Evolutionary conservation across 1,140 invertebrate genomes (phyloP), one percentile per base, ranked within the genome.

Genomic region (Plodia interpunctella): DNA sequence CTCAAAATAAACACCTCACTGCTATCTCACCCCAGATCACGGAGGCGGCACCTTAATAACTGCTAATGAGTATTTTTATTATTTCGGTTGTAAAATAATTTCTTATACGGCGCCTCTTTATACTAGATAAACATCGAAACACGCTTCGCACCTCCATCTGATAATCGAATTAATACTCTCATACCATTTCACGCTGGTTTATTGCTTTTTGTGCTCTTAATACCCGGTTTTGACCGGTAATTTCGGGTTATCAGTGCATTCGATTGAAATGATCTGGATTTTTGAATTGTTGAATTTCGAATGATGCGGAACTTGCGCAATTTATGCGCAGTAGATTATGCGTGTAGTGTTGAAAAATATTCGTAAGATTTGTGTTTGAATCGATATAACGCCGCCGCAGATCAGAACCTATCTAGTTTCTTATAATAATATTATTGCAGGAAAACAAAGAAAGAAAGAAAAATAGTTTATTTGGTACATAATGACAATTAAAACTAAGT

Each of bases 101-200:
- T 85, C 80, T 84, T 80, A 80, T 81, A 87, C 69, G 74, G 79
- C 75, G 78, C 78, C 83, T 86, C 81, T 86, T 84, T 89, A 86
- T 86, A 78, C 81, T 87, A 89, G 87, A 89, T 89, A 89, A 89
- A 87, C 87, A 89, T 89, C 87, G 70, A 84, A 89, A 86, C 83
- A 75, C 83, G 84, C 87, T 89, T 89, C 82, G 72, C 87, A 87
- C 87, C 82, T 87, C 81, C 44, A 89, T 89, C 87, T 89, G 87
- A 89, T 89, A 89, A 89, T 89, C 83, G 83, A 84, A 89, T 89
- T 87, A 88, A 88, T 83, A 71, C 87, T 88, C 80, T 86, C 70
- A 65, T 80, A 87, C 70, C 74, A 87, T 87, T 89, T 87, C 82
- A 87, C 80, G 82, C 79, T 78, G 78, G 69, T 85, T 87, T 89